Evolutionary conservation across 2,888 invertebrate genomes (phyloP).

Genomic region (Tetragonula carbonaria): DNA sequence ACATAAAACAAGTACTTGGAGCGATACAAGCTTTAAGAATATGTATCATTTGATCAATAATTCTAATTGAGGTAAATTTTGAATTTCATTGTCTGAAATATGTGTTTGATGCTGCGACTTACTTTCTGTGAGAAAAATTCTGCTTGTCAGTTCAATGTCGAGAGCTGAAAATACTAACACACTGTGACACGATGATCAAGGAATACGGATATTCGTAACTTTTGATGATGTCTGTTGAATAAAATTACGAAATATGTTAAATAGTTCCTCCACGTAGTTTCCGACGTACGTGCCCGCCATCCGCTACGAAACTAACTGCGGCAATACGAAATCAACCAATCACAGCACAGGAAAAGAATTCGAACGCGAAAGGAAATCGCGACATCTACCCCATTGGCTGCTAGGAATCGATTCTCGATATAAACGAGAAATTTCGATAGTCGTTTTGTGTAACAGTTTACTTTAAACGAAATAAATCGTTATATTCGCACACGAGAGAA

Average conservation of each 20-base stretch:
- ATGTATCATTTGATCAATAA: neutral
- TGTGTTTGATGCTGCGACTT: neutral
- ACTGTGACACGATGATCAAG: neutral
- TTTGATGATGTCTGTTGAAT: neutral
- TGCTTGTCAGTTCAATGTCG: neutral
- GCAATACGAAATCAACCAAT: neutral
- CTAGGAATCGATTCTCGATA: conserved; percentile 1
- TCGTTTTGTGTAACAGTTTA: neutral
- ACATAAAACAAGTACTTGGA: no score
- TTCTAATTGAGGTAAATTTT: neutral
- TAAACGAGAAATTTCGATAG: neutral
- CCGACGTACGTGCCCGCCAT: no score
- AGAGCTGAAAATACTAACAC: neutral
- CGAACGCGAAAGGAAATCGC: neutral
- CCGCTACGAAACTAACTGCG: neutral
- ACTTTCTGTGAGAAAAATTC: neutral
- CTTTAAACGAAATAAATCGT: neutral
- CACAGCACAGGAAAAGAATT: neutral
- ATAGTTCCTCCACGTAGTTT: neutral
- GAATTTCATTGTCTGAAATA: no score
- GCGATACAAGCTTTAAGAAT: neutral
- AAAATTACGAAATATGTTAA: neutral
- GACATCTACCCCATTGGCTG: no score
- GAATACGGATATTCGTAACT: neutral
- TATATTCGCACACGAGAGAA: neutral